Conservation (phyloP, 2,888 invertebrate genomes). For the Epicampocera succincta region DNA sequence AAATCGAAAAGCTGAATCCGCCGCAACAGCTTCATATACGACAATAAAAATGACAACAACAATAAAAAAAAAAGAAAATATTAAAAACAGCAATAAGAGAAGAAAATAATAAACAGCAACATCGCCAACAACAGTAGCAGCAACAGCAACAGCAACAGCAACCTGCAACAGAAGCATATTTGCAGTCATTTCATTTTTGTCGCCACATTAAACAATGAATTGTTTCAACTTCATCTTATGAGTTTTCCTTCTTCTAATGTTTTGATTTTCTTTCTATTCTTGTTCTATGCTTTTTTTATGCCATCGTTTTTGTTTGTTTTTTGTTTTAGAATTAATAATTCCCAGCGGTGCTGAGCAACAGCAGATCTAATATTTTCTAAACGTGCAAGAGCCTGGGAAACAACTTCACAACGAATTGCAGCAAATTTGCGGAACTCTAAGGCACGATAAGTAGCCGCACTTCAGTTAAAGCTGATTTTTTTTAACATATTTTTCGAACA, state of each 20-base stretch:
- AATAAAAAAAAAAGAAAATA: slow-evolving; percentile 15
- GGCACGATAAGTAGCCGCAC: no score
- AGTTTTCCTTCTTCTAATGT: slow-evolving; percentile 16
- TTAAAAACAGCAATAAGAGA: background rate
- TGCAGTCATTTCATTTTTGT: slow-evolving; percentile 45
- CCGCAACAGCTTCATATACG: slow-evolving; percentile 10
- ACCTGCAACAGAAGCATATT: slow-evolving; percentile 31
- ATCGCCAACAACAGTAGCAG: slow-evolving; percentile 41
- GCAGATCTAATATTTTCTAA: background rate
- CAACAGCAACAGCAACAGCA: slow-evolving; percentile 9
- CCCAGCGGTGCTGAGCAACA: background rate
- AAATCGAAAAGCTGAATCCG: slow-evolving; percentile 6
- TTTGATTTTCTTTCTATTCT: slow-evolving; percentile 30
- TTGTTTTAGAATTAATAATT: slow-evolving; percentile 51
- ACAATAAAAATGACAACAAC: slow-evolving; percentile 27
- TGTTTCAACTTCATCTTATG: slow-evolving; percentile 49
- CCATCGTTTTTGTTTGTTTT: background rate
- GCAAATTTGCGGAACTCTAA: no score
- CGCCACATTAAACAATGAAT: slow-evolving; percentile 63
- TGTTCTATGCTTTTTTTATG: background rate
- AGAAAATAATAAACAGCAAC: slow-evolving; percentile 18
- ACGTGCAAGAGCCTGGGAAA: background rate
- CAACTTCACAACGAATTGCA: no score
- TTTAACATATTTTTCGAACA: no score
- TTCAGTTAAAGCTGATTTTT: no score